Percentiles rank a stretch among this genome's conserved stretches.
These are phyloP conservation scores for Mimas tiliae DNA, from an alignment of 2,888 invertebrate species.

Conservation along the genomic window DNA sequence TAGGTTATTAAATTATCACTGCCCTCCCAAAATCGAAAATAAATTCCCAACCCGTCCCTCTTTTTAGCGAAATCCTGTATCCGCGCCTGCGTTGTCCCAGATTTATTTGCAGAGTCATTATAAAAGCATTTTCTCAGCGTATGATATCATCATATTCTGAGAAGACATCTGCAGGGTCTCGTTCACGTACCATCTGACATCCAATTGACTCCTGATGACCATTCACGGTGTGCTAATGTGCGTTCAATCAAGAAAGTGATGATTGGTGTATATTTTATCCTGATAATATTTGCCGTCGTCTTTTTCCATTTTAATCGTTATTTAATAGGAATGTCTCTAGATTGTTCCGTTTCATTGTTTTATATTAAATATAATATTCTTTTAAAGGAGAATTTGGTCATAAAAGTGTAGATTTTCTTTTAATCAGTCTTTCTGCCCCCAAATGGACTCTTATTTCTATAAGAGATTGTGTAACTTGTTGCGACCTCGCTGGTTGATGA, in stretches of 20 bases:
- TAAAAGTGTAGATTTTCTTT: too few species aligned
- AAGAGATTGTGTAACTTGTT: too few species aligned
- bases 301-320: neutral
- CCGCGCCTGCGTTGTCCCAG: too few species aligned
- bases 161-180: neutral
- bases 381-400: too few species aligned
- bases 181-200: slow-evolving; percentile 17
- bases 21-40: too few species aligned
- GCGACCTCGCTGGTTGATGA: too few species aligned
- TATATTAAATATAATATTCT: neutral
- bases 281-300: slow-evolving; percentile 1
- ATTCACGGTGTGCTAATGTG: neutral
- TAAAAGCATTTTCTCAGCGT: neutral
- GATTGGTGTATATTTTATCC: slow-evolving; percentile 1
- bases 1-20: too few species aligned
- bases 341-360: neutral
- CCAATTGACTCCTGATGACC: slow-evolving; percentile 18
- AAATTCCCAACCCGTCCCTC: too few species aligned
- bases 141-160: slow-evolving; percentile 3
- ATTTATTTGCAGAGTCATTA: slow-evolving; percentile 4
- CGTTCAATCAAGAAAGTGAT: slow-evolving; percentile 9
- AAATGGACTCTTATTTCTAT: too few species aligned
- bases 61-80: too few species aligned
- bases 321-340: neutral
- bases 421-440: too few species aligned